These are phyloP conservation scores for Lepidostoma basale DNA, from an alignment of 1,140 invertebrate genomes.

Conservation along the genomic window DNA sequence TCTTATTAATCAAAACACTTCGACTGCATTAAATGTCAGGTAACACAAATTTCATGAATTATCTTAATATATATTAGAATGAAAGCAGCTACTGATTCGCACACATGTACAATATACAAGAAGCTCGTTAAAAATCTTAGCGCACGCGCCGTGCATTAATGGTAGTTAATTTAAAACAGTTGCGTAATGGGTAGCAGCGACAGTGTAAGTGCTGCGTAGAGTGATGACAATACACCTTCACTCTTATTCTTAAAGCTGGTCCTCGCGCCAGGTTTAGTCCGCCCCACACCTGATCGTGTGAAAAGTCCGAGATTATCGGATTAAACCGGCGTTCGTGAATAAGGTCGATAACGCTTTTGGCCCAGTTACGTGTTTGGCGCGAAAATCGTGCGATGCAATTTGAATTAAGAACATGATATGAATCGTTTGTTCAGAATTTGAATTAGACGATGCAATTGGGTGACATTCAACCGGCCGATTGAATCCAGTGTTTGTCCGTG, in stretches of 20 bases:
- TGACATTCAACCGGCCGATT: constrained; percentile 35
- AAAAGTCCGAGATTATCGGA: constrained; percentile 29
- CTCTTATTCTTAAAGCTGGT: constrained; percentile 26
- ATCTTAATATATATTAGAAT: too few relatives aligned
- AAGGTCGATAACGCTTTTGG: constrained; percentile 36
- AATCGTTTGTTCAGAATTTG: constrained; percentile 30
- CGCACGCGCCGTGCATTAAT: too few relatives aligned
- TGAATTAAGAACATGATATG: constrained; percentile 35
- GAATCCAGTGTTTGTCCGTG: constrained; percentile 5
- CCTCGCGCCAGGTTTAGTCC: neutral
- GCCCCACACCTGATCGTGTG: constrained; percentile 18
- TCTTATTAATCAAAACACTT: too few relatives aligned
- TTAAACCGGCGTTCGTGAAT: constrained; percentile 34
- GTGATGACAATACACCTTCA: constrained; percentile 38
- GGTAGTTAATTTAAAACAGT: too few relatives aligned
- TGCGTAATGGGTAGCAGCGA: constrained; percentile 29
- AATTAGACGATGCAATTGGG: constrained; percentile 36
- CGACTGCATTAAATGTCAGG: too few relatives aligned
- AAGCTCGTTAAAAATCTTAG: too few relatives aligned
- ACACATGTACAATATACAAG: too few relatives aligned
- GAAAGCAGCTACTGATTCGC: too few relatives aligned
- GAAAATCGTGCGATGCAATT: constrained; percentile 38
- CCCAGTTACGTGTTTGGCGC: constrained; percentile 42
- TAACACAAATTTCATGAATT: too few relatives aligned
- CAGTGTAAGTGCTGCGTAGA: constrained; percentile 30